Evolutionary conservation across 2,888 invertebrate species (phyloP), one percentile per base, ranked within the genome.

Genomic region (Diogma glabrata): DNA sequence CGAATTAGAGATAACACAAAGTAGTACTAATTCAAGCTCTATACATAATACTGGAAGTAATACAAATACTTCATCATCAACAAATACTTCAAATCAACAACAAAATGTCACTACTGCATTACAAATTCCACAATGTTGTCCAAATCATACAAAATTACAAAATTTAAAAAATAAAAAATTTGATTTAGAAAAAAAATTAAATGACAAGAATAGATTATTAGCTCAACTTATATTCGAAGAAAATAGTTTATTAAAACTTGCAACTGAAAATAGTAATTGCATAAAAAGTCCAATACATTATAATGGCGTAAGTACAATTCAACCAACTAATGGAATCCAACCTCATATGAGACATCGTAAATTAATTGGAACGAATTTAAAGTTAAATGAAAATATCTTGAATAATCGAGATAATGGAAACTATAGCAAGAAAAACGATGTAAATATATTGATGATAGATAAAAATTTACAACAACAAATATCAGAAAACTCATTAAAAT

Each of bases 161-260:
- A 60, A 60, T 3, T 54, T 70, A 50, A 67, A 67, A 53, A 61
- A 64, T 51, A 63, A 68, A 5, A 70, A 69, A 53, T 57, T 59
- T 19, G 61, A 63, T 19, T 55, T 70, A 46, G 70, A 70, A 51
- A 65, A 64, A 54, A 56, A 66, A n/a, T 54, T 70, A 0, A 66
- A 63, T 50, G 70, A 70, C 48, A 70, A 69, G 55, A 68, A 64
- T 53, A 64, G 65, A 63, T 57, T 68, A 5, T 55, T 69, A 52
- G 67, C 67, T 46, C 68, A 70, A 55, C 62, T 70, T 36, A 28
- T 28, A 51, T 46, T 36, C 17, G 28, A 16, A 24, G 10, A 33
- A 7, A 14, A 36, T 45, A 47, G 5, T 52, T 49, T 40, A 51
- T 48, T 28, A 43, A 49, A 19, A 51, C 49, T 12, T 40, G 52